These are phyloP conservation scores for Trachelus tabidus DNA, from an alignment of 2,888 invertebrate species.

Conservation along the genomic window DNA sequence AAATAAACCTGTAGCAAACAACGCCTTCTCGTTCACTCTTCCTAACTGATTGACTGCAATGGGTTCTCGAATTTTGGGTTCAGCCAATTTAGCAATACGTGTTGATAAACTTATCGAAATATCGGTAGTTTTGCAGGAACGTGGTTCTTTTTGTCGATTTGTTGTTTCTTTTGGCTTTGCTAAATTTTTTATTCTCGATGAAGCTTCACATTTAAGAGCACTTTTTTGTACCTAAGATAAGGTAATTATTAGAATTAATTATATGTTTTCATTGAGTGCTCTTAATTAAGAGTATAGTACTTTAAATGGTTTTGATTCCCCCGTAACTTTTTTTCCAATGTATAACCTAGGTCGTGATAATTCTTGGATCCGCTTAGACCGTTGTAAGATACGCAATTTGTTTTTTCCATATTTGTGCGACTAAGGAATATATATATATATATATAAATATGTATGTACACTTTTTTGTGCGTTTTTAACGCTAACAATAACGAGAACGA, in stretches of 20 bases:
- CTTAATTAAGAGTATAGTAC: background rate
- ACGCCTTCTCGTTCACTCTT: slow-evolving; percentile 27
- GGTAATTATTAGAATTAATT: background rate
- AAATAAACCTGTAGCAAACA: slow-evolving; percentile 27
- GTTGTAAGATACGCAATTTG: slow-evolving; percentile 1
- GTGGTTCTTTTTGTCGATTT: background rate
- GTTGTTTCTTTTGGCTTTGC: background rate
- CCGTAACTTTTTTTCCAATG: background rate
- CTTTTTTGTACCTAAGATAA: background rate
- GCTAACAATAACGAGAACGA: background rate
- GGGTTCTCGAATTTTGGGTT: slow-evolving; percentile 25
- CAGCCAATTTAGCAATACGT: slow-evolving; percentile 27
- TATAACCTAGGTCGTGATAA: slow-evolving; percentile 19
- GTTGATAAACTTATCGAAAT: slow-evolving; percentile 6
- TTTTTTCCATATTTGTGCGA: slow-evolving; percentile 18
- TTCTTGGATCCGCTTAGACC: slow-evolving; percentile 18
- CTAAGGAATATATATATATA: slow-evolving; percentile 5
- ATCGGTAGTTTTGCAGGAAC: background rate
- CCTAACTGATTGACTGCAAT: slow-evolving; percentile 20
- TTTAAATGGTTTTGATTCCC: background rate
- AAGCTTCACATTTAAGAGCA: background rate
- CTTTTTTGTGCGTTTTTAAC: background rate
- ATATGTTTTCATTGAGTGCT: background rate
- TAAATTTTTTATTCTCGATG: background rate
- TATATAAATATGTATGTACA: no score